Evolutionary conservation across 2,797 vertebrate species (phyloP).

Genomic region (Hydrocynus forskahlii): DNA sequence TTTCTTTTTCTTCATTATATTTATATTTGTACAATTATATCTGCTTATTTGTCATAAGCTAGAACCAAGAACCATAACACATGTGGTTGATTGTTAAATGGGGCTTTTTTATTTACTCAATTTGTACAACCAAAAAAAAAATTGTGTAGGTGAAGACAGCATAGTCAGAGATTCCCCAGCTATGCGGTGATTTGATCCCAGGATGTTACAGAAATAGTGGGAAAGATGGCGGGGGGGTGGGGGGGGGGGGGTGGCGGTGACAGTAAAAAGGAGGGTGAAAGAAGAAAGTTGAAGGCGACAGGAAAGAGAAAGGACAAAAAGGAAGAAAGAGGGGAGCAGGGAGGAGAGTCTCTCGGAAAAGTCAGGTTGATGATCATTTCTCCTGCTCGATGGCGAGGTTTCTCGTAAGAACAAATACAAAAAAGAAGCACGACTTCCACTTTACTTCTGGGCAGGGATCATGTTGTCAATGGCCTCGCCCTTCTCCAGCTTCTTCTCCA

Average conservation of each 20-base stretch:
- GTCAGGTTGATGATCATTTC: constrained; percentile 40
- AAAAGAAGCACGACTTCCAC: constrained; percentile 61
- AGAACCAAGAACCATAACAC: constrained; percentile 39
- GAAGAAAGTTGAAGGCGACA: constrained; percentile 39
- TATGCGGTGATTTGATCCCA: constrained; percentile 80
- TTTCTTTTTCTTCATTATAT: too few species aligned
- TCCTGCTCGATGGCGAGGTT: constrained; percentile 44
- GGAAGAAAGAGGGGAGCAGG: constrained; percentile 54
- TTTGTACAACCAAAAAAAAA: constrained; percentile 78
- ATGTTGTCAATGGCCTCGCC: constrained; percentile 90
- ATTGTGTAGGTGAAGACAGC: constrained; percentile 61
- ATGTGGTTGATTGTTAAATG: constrained; percentile 72
- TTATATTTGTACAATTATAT: too few species aligned
- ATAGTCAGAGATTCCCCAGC: constrained; percentile 67
- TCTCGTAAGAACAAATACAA: constrained; percentile 64
- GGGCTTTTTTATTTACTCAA: constrained; percentile 77
- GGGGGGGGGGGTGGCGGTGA: too few species aligned
- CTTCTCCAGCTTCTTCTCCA: constrained; percentile 98
- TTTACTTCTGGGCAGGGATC: constrained; percentile 94
- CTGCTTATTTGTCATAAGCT: too few species aligned
- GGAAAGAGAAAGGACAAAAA: constrained; percentile 50
- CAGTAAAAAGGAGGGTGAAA: constrained; percentile 44
- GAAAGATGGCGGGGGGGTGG: constrained; percentile 49
- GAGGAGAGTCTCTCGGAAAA: constrained; percentile 66
- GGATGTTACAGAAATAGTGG: constrained; percentile 76